These are phyloP conservation scores for Neotoxoptera formosana DNA, from an alignment of 1,140 invertebrate species.

Conservation along the genomic window DNA sequence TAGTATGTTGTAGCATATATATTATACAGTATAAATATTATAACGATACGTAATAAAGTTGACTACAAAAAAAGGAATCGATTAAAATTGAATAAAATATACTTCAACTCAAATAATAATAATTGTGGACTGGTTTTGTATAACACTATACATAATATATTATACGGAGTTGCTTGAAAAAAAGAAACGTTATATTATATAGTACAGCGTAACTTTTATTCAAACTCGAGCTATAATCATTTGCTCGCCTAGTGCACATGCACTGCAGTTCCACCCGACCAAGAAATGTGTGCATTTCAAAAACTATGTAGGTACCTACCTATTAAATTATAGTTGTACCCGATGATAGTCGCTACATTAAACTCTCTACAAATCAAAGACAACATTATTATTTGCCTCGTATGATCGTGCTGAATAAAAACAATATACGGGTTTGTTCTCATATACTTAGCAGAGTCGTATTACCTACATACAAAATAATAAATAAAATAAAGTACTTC, in stretches of 20 bases:
- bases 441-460: too few species aligned
- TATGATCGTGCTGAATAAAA: neutral
- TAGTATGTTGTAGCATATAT: neutral
- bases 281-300: neutral
- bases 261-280: neutral
- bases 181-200: neutral
- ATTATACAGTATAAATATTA: neutral
- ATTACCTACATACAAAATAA: neutral
- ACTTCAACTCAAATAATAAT: neutral
- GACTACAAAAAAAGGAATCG: neutral
- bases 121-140: slow-evolving; percentile 1
- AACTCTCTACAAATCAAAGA: neutral
- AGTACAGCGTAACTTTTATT: neutral
- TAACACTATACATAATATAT: slow-evolving; percentile 3
- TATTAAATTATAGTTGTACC: neutral
- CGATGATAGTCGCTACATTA: neutral
- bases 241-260: neutral
- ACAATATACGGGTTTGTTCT: neutral
- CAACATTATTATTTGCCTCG: neutral
- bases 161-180: neutral
- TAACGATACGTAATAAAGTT: neutral
- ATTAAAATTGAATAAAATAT: slow-evolving; percentile 13
- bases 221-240: neutral
- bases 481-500: neutral
- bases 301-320: neutral